Evolutionary conservation across 2,113 vertebrate genomes (phyloP), one percentile per base, ranked within the genome.

Genomic region (Meleagris gallopavo): DNA sequence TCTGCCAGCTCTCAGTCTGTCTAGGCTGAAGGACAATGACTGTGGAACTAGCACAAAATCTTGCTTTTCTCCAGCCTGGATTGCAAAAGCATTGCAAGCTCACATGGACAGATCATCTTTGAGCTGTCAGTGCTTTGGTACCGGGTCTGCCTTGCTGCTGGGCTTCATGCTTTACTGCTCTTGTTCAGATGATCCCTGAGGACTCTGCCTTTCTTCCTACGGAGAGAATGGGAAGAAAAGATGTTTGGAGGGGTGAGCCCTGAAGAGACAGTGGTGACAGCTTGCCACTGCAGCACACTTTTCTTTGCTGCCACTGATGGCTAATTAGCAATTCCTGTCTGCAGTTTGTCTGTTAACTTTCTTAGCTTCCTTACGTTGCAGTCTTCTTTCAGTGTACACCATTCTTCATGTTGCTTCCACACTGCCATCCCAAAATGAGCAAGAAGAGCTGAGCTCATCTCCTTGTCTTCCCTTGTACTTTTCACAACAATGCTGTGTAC

Each of bases 91-190:
- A 74, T 75, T 6, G 0, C 30, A 46, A 7, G 24, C 19, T 60
- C 61, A 16, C 2, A 2, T 2, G 6, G 67, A 75, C 36, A 10
- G 2, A 5, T 21, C 0, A 0, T 79, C 72, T 66, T 78, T 4
- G 9, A 88, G 48, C 75, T 89, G 88, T 70, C 84, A 88, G 6
- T 0, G 7, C 18, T 38, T 17, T 2, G 0, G 11, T 54, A 58
- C 45, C 22, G 77, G 52, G 48, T 58, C 79, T 6, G 12, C 32
- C 78, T 66, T 55, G 36, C 64, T 87, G 73, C 50, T 0, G 14
- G 38, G 61, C 41, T 71, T 38, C 2, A 5, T 57, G 57, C 25
- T 80, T 55, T 88, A 50, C 67, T 88, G 84, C 41, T 86, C 22
- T 58, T 58, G 5, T 61, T 71, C 57, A n/a, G 10, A 30, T 71